A percentile compares a stretch with the other conserved stretches of the same genome.
Conservation (phyloP, 2,113 vertebrate genomes). For the Silurus glanis region DNA sequence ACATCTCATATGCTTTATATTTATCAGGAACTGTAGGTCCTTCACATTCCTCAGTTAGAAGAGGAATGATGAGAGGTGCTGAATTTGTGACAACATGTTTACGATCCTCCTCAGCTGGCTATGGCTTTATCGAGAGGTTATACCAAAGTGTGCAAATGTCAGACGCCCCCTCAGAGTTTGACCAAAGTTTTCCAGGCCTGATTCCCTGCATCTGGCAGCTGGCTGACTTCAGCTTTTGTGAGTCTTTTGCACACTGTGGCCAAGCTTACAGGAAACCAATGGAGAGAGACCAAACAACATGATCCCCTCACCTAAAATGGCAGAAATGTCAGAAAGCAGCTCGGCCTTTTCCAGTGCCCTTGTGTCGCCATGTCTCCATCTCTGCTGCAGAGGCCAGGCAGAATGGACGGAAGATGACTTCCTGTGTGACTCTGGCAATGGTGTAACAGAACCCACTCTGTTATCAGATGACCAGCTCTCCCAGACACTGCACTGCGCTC, state of each 20-base stretch:
- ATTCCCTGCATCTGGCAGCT: constrained; percentile 41
- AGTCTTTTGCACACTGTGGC: constrained; percentile 46
- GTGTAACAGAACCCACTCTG: constrained; percentile 80
- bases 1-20: constrained; percentile 40
- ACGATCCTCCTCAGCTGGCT: constrained; percentile 13
- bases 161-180: constrained; percentile 51
- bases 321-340: neutral
- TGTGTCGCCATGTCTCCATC: constrained; percentile 33
- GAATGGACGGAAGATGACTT: constrained; percentile 66
- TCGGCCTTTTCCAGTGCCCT: constrained; percentile 33
- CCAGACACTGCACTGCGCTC: constrained; percentile 61
- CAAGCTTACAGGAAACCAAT: constrained; percentile 45
- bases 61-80: neutral
- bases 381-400: constrained; percentile 60
- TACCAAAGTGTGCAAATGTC: constrained; percentile 43
- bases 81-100: constrained; percentile 15
- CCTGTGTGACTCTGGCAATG: constrained; percentile 71
- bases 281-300: constrained; percentile 33
- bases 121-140: constrained; percentile 40
- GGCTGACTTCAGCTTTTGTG: constrained; percentile 25
- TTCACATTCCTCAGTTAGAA: neutral
- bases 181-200: constrained; percentile 54
- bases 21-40: constrained; percentile 50
- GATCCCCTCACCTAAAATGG: constrained; percentile 22
- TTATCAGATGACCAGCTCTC: constrained; percentile 81